These are phyloP conservation scores for Heterodera carotae DNA, from an alignment of 1,140 invertebrate species.

Conservation along the genomic window DNA sequence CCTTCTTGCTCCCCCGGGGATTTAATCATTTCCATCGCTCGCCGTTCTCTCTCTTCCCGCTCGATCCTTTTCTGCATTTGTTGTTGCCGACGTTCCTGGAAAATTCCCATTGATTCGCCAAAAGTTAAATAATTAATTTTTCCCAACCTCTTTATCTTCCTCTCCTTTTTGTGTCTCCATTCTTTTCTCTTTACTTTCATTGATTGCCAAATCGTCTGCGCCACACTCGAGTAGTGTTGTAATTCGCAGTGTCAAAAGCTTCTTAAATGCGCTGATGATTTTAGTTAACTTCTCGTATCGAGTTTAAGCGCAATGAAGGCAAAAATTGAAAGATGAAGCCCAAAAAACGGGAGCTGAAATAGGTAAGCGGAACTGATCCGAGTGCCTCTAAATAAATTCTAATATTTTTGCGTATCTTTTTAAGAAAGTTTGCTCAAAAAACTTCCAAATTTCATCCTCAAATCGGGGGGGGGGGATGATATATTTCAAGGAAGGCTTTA, in stretches of 20 bases:
- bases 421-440: too few species aligned
- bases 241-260: constrained; percentile 40
- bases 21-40: constrained; percentile 29
- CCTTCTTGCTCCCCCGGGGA: background rate
- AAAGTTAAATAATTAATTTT: background rate
- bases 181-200: background rate
- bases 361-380: too few species aligned
- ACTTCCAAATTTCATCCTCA: too few species aligned
- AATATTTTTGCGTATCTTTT: too few species aligned
- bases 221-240: constrained; percentile 32
- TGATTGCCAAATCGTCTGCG: background rate
- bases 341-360: too few species aligned
- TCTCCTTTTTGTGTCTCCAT: constrained; percentile 5
- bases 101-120: background rate
- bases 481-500: too few species aligned
- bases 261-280: constrained; percentile 22
- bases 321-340: too few species aligned
- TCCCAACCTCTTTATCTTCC: background rate
- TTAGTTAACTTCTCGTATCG: too few species aligned
- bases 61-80: constrained; percentile 25
- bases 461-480: too few species aligned
- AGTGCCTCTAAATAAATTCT: too few species aligned
- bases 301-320: too few species aligned
- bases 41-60: constrained; percentile 35
- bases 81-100: constrained; percentile 12